Evolutionary conservation across 2,888 invertebrate species (phyloP), one percentile per base, ranked within the genome.

Genomic region (Petrophora chlorosata): DNA sequence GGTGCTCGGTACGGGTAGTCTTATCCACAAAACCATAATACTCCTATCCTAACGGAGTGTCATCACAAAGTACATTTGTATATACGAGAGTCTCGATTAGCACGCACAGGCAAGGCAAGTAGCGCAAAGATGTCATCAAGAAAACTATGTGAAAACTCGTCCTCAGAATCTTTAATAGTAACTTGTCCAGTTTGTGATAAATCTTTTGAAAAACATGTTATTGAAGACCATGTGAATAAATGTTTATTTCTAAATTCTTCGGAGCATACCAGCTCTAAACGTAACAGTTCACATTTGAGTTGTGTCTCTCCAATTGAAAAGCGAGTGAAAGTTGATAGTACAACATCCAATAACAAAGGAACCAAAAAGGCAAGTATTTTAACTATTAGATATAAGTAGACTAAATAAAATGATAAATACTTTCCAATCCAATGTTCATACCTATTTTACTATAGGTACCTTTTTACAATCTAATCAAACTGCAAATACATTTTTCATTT

Each of bases 221-320:
- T 95, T 45, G 93, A 94, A 76, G 81, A 84, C 54, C 95, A 95
- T 73, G 94, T 91, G 0, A 93, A 93, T 67, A 94, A 91, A 74
- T 95, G 95, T 76, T 87, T 95, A 61, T 95, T 95, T 82, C 77
- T 95, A 19, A 93, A 93, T 59, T 68, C 78, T 17, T 41, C 65
- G 13, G 65, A 73, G 12, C 62, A 70, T 47, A 63, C 43, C 30
- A 64, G 48, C 38, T 44, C 44, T 8, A 86, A 85, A 63, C 78
- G 85, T 60, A 69, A 53, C 52, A 73, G 62, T 48, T 67, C 69
- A 23, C 66, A 76, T 42, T 62, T 76, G 3, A 61, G 63, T 35
- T 66, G 57, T 23, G 53, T 53, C 42, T 55, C 65, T 28, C 60
- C 77, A 23, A 50, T 62, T 23, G 73, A 75, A 51, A 88, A 89